Percentiles rank a stretch among this genome's conserved stretches.
phyloP scores from a whole-genome alignment of 2,888 invertebrate genomes.

The Hirtodrosophila confusa region DNA sequence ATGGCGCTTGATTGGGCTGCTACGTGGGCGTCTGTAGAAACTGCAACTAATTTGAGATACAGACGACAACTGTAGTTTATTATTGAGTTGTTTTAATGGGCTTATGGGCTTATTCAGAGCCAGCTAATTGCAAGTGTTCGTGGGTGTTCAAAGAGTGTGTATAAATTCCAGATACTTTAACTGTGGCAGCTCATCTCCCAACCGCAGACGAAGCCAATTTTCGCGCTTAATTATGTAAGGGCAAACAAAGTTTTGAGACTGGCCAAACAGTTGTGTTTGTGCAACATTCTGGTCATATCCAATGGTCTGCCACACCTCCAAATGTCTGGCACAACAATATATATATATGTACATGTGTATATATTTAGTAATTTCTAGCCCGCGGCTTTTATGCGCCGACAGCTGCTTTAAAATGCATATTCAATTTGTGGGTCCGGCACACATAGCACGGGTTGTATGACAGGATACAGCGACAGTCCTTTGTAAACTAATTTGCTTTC shows the following conservation, averaged over 20 bases:
- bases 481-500: conserved; percentile 76
- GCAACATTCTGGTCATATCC: conserved; percentile 48
- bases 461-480: conserved; percentile 57
- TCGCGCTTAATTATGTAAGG: conserved; percentile 75
- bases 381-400: conserved; percentile 50
- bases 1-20: conserved; percentile 68
- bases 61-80: conserved; percentile 65
- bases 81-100: conserved; percentile 60
- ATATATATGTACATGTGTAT: conserved; percentile 21
- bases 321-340: conserved; percentile 61
- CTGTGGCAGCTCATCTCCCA: conserved; percentile 1
- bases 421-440: conserved; percentile 63
- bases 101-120: conserved; percentile 28
- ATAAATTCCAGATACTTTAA: neutral
- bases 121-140: conserved; percentile 66
- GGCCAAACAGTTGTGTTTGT: conserved; percentile 29
- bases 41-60: conserved; percentile 75
- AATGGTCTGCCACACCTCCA: conserved; percentile 13
- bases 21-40: conserved; percentile 61
- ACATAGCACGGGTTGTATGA: neutral
- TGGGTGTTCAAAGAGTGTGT: conserved; percentile 53
- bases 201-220: conserved; percentile 53
- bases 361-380: conserved; percentile 72
- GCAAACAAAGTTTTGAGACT: conserved; percentile 56
- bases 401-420: conserved; percentile 80